phyloP scores from a whole-genome alignment of 2,113 vertebrate species.

The Circaetus cinerascens region DNA sequence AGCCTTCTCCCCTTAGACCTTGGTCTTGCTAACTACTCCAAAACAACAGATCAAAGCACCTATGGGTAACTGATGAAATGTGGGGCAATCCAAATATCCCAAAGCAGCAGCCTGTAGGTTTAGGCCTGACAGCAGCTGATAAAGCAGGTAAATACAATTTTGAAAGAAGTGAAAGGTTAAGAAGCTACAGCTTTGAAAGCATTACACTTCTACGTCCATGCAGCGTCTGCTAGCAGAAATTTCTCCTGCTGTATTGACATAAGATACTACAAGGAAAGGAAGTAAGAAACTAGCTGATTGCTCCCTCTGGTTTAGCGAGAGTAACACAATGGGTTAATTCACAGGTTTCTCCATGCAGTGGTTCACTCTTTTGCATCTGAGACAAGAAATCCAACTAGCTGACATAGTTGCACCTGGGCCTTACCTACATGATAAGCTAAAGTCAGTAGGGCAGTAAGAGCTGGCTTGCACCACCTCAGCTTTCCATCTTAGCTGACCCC shows the following conservation, averaged over 20 bases:
- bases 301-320: not conserved
- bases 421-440: not conserved
- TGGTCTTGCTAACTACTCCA: not conserved
- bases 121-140: not conserved
- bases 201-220: not conserved
- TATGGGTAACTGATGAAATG: not conserved
- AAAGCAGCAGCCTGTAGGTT: not conserved
- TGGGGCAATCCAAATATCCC: not conserved
- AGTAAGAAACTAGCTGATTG: not conserved
- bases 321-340: not conserved
- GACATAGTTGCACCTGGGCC: not conserved
- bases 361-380: not conserved
- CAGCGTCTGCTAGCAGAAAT: not conserved
- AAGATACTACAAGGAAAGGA: not conserved
- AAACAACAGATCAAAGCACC: not conserved
- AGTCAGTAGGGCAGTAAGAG: not conserved
- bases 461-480: not conserved
- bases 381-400: not conserved
- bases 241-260: not conserved
- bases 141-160: not conserved
- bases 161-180: not conserved
- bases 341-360: not conserved
- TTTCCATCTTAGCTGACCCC: not conserved
- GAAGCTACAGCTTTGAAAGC: not conserved
- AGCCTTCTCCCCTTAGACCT: not conserved